phyloP scores from a whole-genome alignment of 2,113 vertebrate genomes.

The Ciconia boyciana region DNA sequence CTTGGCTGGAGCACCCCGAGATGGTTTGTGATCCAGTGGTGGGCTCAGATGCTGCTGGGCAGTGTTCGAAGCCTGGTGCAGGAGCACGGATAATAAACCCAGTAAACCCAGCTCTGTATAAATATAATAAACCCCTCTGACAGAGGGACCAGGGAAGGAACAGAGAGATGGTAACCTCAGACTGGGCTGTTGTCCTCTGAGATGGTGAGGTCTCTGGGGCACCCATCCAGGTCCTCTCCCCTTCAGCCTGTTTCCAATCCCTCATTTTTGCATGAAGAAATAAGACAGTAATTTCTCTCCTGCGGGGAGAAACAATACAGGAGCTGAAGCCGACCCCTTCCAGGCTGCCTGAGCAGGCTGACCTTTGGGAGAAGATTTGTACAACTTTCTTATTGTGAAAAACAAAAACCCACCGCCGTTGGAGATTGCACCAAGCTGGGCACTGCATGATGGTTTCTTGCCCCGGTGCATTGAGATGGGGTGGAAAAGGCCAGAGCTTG shows the following conservation, averaged over 20 bases:
- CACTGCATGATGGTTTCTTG: neutral
- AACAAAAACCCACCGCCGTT: rapidly evolving
- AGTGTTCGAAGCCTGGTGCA: neutral
- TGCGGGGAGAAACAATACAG: slow-evolving; percentile 2
- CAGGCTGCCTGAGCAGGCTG: slow-evolving; percentile 27
- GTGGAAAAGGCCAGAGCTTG: neutral
- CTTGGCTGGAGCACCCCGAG: slow-evolving; percentile 23
- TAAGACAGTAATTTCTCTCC: slow-evolving; percentile 30
- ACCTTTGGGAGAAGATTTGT: neutral
- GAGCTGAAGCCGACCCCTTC: slow-evolving; percentile 14
- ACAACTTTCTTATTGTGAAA: neutral
- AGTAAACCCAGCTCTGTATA: neutral
- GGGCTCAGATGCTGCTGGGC: neutral
- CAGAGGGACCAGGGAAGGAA: neutral
- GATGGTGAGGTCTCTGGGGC: neutral
- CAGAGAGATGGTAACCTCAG: neutral
- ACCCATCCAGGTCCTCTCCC: neutral
- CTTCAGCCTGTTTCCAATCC: slow-evolving; percentile 8
- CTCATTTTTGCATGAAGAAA: slow-evolving; percentile 16
- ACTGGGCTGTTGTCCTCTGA: neutral
- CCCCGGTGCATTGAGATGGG: neutral
- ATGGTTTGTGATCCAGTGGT: neutral
- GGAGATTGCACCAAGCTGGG: neutral
- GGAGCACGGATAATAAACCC: neutral
- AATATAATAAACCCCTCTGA: neutral